A percentile compares a stretch with the other conserved stretches of the same genome.
These are phyloP conservation scores for Crossoptilon crossoptilon DNA, from an alignment of 2,797 vertebrate species.

Conservation along the genomic window DNA sequence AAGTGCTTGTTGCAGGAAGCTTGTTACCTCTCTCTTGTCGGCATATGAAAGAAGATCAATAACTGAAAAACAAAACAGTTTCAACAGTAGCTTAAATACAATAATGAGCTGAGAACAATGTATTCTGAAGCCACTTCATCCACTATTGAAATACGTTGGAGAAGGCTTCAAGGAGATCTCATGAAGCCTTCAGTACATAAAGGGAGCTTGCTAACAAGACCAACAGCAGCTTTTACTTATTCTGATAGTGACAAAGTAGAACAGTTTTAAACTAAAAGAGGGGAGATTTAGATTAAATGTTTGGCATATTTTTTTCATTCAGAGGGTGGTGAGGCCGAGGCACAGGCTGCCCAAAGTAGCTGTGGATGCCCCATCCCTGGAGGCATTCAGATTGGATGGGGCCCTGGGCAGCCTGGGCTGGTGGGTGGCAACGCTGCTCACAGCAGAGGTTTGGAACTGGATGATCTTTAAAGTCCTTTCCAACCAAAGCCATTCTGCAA, in stretches of 20 bases:
- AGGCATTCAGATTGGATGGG: not conserved
- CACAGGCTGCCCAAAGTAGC: not conserved
- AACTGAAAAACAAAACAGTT: slow-evolving; percentile 78
- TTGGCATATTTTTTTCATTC: not conserved
- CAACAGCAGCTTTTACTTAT: not conserved
- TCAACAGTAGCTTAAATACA: not conserved
- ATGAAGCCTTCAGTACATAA: not conserved
- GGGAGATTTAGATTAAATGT: not conserved
- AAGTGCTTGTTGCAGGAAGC: slow-evolving; percentile 88
- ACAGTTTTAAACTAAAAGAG: not conserved
- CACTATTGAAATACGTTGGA: not conserved
- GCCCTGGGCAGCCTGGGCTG: not conserved
- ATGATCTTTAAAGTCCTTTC: not conserved
- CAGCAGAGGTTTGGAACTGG: not conserved
- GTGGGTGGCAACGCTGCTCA: not conserved
- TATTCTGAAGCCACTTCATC: not conserved
- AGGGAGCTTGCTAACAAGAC: not conserved
- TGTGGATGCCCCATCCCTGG: not conserved
- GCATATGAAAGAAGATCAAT: slow-evolving; percentile 94
- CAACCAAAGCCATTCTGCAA: not conserved
- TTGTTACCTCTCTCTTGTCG: slow-evolving; percentile 85
- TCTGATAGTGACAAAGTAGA: not conserved
- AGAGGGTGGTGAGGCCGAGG: not conserved
- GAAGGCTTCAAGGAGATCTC: not conserved
- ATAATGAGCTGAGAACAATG: not conserved